Evolutionary conservation across 2,888 invertebrate species (phyloP), one percentile per base, ranked within the genome.

Genomic region (Stomorhina lunata): DNA sequence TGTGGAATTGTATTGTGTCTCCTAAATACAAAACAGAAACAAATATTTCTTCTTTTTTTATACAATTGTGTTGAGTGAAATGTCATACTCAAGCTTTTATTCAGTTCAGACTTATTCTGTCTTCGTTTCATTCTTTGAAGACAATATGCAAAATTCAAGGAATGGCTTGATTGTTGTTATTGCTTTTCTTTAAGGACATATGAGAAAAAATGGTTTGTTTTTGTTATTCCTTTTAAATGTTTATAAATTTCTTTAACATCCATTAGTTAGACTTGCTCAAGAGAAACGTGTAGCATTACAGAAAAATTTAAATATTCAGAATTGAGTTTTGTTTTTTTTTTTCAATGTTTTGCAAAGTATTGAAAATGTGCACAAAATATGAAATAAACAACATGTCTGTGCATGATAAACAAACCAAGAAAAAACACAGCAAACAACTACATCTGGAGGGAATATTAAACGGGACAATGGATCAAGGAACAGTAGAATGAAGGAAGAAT

Each of bases 251-350:
- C 63, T 71, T 78, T 37, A 59, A 69, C 69, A 63, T 43, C 32
- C 45, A 75, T 57, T 55, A n/a, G n/a, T n/a, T n/a, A n/a, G n/a
- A 55, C 20, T 57, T 65, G 55, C 37, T 57, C 25, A 2, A 17
- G 12, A n/a, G 34, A 76, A 80, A 76, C 75, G 80, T 81, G 80
- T 81, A 65, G 80, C 71, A 40, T 76, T 66, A 76, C 65, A 57
- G n/a, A n/a, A n/a, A n/a, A 76, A 81, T 76, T 81, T 81, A 81
- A 81, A 81, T 81, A 81, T 81, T 71, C 57, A 76, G 53, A 72
- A 71, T 59, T 80, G 65, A 50, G 27, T 73, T 53, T 2, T 40
- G 25, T 59, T 57, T 10, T 25, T 61, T 59, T 29, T 22, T 68
- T 55, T n/a, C n/a, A n/a, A n/a, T n/a, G n/a, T n/a, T 25, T 71